Evolutionary conservation across 2,888 invertebrate species (phyloP).

Genomic region (Steinernema hermaphroditum): DNA sequence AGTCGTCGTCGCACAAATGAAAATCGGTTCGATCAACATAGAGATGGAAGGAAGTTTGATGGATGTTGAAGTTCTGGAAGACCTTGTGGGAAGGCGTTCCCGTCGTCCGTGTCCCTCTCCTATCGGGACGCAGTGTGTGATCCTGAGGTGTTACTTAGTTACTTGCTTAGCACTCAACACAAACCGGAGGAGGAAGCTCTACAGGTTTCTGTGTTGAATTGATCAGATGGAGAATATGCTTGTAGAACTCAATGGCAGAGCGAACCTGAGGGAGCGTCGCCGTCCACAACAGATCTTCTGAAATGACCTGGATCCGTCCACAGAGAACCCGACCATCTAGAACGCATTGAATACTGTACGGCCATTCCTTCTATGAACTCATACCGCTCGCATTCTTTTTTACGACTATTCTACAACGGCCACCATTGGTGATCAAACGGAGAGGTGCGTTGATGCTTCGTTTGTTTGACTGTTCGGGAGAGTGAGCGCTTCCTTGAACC

Average conservation of each 20-base stretch:
- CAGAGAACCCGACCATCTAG: conserved; percentile 89
- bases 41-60: conserved; percentile 95
- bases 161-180: neutral
- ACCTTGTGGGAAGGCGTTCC: conserved; percentile 21
- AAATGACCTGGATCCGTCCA: conserved; percentile 84
- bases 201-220: conserved; percentile 71
- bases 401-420: conserved; percentile 89
- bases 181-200: neutral
- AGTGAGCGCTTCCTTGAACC: conserved; percentile 81
- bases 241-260: conserved; percentile 77
- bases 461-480: neutral
- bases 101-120: neutral
- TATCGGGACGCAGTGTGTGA: neutral
- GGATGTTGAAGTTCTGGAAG: conserved; percentile 78
- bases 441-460: conserved; percentile 73
- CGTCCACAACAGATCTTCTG: conserved; percentile 96
- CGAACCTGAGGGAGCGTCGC: conserved; percentile 66
- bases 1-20: conserved; percentile 87
- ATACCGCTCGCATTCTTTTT: conserved; percentile 75
- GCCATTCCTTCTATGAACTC: conserved; percentile 27
- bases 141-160: neutral
- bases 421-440: conserved; percentile 87
- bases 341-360: conserved; percentile 54
- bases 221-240: conserved; percentile 79
- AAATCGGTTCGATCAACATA: conserved; percentile 83